Evolutionary conservation across 2,113 vertebrate species (phyloP).

Genomic region (Vicugna pacos): DNA sequence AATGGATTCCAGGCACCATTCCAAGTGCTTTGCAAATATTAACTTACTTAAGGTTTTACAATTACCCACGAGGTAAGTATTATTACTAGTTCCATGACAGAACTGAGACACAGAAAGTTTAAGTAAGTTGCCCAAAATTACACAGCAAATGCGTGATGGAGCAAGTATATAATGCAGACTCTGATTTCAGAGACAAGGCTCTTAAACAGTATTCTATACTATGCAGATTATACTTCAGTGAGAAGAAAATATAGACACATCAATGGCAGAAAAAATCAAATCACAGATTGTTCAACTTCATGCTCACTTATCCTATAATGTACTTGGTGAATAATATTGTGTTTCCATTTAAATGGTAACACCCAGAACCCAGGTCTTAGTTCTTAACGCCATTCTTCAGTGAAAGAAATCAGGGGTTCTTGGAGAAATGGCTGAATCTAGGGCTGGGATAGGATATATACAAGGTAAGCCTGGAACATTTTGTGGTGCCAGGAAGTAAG

Average conservation of each 20-base stretch:
- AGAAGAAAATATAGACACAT: not conserved
- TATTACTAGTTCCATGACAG: not conserved
- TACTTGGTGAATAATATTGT: slow-evolving; percentile 6
- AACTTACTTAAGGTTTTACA: not conserved
- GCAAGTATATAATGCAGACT: not conserved
- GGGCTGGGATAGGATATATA: not conserved
- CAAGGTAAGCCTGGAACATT: not conserved
- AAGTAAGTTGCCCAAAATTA: not conserved
- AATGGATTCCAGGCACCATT: not conserved
- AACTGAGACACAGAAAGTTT: not conserved
- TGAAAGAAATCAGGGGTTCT: not conserved
- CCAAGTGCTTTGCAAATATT: not conserved
- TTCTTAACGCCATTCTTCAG: not conserved
- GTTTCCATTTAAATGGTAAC: not conserved
- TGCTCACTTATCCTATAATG: not conserved
- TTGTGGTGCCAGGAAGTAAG: not conserved
- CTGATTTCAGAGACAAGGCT: not conserved
- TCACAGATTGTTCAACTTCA: not conserved
- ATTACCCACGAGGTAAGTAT: not conserved
- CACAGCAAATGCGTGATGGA: not conserved
- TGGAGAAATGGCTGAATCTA: not conserved
- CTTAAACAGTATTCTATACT: not conserved
- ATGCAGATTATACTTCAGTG: not conserved
- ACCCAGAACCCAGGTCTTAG: not conserved
- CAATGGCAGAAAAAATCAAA: not conserved